Evolutionary conservation across 2,797 vertebrate genomes (phyloP), one percentile per base, ranked within the genome.

Genomic region (Chanos chanos): DNA sequence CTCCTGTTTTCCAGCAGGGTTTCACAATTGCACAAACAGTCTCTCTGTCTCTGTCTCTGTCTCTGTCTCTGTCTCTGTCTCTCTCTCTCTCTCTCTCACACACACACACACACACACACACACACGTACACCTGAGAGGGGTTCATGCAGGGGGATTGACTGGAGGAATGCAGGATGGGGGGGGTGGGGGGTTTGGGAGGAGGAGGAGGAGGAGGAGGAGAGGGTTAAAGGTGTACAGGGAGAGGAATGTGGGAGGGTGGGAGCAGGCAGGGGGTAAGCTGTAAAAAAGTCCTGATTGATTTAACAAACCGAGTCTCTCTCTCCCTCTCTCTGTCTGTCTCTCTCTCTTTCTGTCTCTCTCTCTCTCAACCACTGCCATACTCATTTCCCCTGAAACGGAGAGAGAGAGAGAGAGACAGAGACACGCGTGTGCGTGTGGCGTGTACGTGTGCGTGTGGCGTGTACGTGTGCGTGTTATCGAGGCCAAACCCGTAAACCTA

Each of bases 261-360:
- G 28, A 24, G 47, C 19, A 48, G 65, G 62, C 56, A 30, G 50
- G 64, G 64, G 68, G 60, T n/a, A 78, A 71, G 82, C 82, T 89
- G 86, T 89, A 78, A 88, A 92, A 91, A 89, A 72, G 77, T 76
- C 77, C 83, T 91, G 86, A 89, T 90, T 91, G 89, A 88, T 91
- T 91, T 92, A 87, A 85, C 89, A 92, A 89, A 88, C 85, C 86
- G 86, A 83, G 81, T 78, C 72, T 86, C 80, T 77, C 81, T 74
- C 51, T 9, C 69, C 21, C 52, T 75, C 58, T 77, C 70, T 73
- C 59, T 25, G 21, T 40, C 21, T 5, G 57, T 54, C 25, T 13
- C 5, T 54, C 18, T 7, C 4, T 12, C 51, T 61, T 47, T 6
- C 22, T 1, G 43, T 54, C 52, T 53, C 36, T 45, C 51, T 61